Base-by-base conservation (phyloP, 2,797 vertebrate genomes). In the Crocidura indochinensis region DNA sequence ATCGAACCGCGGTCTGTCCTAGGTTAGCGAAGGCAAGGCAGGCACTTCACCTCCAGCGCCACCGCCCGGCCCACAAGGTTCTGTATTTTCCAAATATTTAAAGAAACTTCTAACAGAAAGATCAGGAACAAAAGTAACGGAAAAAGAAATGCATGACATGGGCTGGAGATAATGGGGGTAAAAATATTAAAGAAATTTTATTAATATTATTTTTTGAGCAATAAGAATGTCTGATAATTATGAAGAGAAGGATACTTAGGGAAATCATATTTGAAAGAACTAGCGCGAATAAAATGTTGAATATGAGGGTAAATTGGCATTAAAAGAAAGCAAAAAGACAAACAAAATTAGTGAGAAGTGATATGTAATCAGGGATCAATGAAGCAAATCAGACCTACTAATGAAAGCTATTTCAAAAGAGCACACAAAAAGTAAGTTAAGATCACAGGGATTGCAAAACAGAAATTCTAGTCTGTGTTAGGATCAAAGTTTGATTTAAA, bases 341-440 rank as follows among this genome's bases (percentile, higher is more conserved):
- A 44, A 91, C 56, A 53, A 24, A 84, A 46, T 71, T 67, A 38
- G n/a, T 56, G 62, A 69, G 31, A 79, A 90, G 79, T 19, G 26
- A 65, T 65, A 44, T 51, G 15, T 29, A 89, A 78, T 86, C 12
- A 71, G 31, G n/a, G 22, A 56, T 56, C 47, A 60, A 22, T 44
- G 20, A 84, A 84, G 47, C 11, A 75, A n/a, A 46, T 12, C 27
- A 67, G 29, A 7, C 9, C 19, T 20, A 65, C 2, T 31, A 24
- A 9, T 80, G n/a, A 88, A 80, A 84, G 68, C 19, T 44, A 3
- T 84, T 84, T 84, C 17, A 31, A 62, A 51, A 77, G 7, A 75
- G 49, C 67, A 38, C 44, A 74, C 79, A 53, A 11, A 62, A 75
- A 74, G 7, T 51, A 29, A 31, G 44, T 72, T 31, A 10, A 44